Evolutionary conservation across 2,888 invertebrate species (phyloP), one percentile per base, ranked within the genome.

Genomic region (Lamellibrachia satsuma): DNA sequence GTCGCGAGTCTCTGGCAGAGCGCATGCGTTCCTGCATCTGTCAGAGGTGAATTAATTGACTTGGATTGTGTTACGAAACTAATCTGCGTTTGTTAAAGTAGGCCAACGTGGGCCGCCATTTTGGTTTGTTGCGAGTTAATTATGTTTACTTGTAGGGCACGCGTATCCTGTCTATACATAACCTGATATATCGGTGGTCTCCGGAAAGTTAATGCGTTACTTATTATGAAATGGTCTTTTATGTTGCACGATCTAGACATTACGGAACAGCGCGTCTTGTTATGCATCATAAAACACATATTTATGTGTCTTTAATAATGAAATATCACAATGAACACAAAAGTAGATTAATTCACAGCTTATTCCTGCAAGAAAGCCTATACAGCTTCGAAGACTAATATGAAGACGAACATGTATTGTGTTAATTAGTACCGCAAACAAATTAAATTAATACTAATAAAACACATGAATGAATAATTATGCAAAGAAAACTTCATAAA

Each of bases 41-140:
- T 75, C 75, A 75, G 15, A 75, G n/a, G 75, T 75, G n/a, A 75
- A 75, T n/a, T 75, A 75, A 75, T 75, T 75, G n/a, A 75, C 75
- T 22, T 2, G 11, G 75, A 75, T 75, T 22, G n/a, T 22, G 75
- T 75, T 75, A 75, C 75, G n/a, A 75, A 75, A 22, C 22, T 15
- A 75, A 75, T 75, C 22, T 15, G 75, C 22, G 15, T 75, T 15
- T 22, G 2, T 6, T n/a, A 15, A 75, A 75, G 22, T 75, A 22
- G 6, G 15, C 15, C 75, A 75, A 22, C 15, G 75, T n/a, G 22
- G 22, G 22, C 75, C 15, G 75, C 15, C 75, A 22, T 11, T 15
- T 75, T 15, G 1, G 22, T n/a, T 15, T 75, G 75, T 75, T 22
- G 75, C 75, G 22, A 75, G 75, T 75, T 75, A 75, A 75, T 75